Conservation (phyloP, 2,797 vertebrate species). For the Falco novaeseelandiae region DNA sequence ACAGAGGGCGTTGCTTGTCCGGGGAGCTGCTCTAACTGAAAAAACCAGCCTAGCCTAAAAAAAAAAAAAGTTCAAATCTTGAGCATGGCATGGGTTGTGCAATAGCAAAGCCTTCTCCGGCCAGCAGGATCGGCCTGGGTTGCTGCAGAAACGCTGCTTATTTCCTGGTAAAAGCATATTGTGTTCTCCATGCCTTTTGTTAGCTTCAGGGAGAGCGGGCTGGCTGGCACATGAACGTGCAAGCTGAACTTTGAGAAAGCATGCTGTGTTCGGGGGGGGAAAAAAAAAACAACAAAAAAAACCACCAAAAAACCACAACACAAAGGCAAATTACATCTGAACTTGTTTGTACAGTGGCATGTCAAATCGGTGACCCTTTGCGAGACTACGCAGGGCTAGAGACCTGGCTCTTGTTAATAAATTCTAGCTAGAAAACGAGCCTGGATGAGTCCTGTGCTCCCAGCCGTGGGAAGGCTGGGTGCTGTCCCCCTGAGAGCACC, state of each 20-base stretch:
- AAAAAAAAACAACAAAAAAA: no score
- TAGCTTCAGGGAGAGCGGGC: neutral
- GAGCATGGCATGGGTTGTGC: accelerated
- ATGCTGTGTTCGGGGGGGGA: neutral
- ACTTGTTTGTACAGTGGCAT: neutral
- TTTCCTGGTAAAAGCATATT: neutral
- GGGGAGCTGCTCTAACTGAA: neutral
- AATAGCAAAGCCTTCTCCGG: accelerated
- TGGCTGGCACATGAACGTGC: neutral
- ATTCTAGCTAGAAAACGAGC: accelerated
- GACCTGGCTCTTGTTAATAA: neutral
- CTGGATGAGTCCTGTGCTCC: neutral
- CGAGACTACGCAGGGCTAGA: accelerated
- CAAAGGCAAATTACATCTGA: neutral
- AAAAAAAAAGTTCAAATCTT: neutral
- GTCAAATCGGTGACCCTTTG: neutral
- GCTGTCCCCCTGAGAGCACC: neutral
- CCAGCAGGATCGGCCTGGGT: neutral
- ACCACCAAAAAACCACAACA: no score
- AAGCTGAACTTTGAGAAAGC: neutral
- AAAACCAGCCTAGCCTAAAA: neutral
- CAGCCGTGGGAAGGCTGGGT: neutral
- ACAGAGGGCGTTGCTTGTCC: neutral
- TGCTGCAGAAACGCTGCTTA: neutral
- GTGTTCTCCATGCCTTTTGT: neutral